phyloP scores from a whole-genome alignment of 37 sponge, comb jelly and placozoan genomes.

The Corticium candelabrum region DNA sequence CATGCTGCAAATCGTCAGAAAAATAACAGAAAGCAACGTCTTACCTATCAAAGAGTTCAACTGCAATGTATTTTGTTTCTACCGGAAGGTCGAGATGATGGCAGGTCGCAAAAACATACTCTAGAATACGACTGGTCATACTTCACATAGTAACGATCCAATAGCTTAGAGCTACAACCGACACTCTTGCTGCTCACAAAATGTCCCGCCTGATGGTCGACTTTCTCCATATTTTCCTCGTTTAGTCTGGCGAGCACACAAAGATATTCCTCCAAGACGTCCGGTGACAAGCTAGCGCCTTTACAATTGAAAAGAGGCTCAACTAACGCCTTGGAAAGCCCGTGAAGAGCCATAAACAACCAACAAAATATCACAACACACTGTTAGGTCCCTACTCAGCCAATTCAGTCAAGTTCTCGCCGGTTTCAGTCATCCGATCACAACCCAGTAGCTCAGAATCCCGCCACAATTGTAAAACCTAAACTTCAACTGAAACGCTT shows the following conservation, averaged over 20 bases:
- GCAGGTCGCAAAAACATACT: slow-evolving; percentile 51
- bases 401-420: not conserved
- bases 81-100: slow-evolving; percentile 33
- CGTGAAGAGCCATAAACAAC: too few species aligned
- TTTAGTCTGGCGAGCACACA: not conserved
- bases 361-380: too few species aligned
- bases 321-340: not conserved
- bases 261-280: not conserved
- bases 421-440: not conserved
- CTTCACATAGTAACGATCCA: not conserved
- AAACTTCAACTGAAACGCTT: too few species aligned
- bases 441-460: too few species aligned
- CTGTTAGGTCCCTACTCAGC: too few species aligned
- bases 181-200: not conserved
- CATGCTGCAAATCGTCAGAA: too few species aligned
- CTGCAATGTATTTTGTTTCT: slow-evolving; percentile 53
- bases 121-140: not conserved
- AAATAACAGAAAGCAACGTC: too few species aligned
- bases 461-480: too few species aligned
- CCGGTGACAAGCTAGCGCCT: not conserved
- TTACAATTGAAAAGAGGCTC: not conserved
- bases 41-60: slow-evolving; percentile 61
- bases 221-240: not conserved
- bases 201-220: not conserved
- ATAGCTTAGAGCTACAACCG: not conserved